phyloP scores from a whole-genome alignment of 2,113 vertebrate species.

The Alouatta palliata region DNA sequence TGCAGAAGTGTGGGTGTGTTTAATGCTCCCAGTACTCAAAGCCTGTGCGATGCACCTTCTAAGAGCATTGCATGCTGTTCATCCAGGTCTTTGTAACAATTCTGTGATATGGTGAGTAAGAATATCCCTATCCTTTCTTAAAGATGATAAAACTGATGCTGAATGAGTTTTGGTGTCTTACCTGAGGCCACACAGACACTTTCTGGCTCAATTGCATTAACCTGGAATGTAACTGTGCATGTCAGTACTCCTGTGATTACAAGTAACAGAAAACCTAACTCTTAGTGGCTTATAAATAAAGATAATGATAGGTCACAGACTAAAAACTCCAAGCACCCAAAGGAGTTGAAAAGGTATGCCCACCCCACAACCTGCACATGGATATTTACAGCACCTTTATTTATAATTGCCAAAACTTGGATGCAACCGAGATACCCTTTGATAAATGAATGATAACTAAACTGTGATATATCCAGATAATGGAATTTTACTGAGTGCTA shows the following conservation, averaged over 20 bases:
- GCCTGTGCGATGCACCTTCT: background rate
- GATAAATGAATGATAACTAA: background rate
- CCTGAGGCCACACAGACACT: background rate
- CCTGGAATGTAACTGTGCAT: rapidly evolving
- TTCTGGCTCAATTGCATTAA: background rate
- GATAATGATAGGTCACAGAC: background rate
- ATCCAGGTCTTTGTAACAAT: rapidly evolving
- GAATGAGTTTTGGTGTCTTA: background rate
- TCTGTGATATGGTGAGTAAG: background rate
- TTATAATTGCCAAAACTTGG: background rate
- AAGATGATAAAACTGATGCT: background rate
- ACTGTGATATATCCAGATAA: background rate
- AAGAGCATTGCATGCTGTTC: background rate
- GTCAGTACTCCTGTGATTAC: background rate
- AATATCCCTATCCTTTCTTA: background rate
- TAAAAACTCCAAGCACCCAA: background rate
- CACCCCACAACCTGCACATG: background rate
- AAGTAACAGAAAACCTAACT: background rate
- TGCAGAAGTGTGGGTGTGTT: rapidly evolving
- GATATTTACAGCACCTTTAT: background rate
- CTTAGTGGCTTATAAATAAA: background rate
- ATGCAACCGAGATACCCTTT: background rate
- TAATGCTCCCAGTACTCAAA: background rate
- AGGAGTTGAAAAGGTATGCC: background rate
- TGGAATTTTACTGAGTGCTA: background rate